Base-by-base conservation (phyloP, 92 coral and sea anemone species). In the Zoanthus sociatus region DNA sequence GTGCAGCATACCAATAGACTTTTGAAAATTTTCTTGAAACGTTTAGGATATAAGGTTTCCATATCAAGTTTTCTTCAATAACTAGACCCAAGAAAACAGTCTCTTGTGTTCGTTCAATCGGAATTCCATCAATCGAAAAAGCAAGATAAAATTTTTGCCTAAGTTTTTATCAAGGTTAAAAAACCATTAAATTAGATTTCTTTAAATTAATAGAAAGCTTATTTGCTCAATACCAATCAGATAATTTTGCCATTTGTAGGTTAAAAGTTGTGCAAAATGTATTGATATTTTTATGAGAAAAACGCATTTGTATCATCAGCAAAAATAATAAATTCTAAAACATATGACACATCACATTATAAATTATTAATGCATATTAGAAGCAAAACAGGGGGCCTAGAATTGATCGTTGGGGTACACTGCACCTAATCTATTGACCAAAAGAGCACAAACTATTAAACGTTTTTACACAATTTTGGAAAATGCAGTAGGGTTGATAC, bases 181-280 rank as follows among this genome's bases (percentile, higher is more conserved):
- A 83, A n/a, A 89, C 10, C 32, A 89, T 83, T 48, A 72, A 89
- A 30, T 89, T 83, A 6, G 88, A 73, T 75, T 89, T 82, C n/a
- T 82, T 83, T 9, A 70, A 37, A 53, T 75, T 86, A 33, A 74
- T 61, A 12, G 83, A 86, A 9, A 86, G 76, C 70, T 18, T 72
- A 32, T 84, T 84, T n/a, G 79, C 68, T 84, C 48, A 30, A 46
- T 50, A 72, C 88, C 88, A 84, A 10, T 9, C 17, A 21, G 79
- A n/a, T 72, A 84, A 54, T 17, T 73, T 84, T 20, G 20, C 37
- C 33, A 85, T 13, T 74, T 85, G 83, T 21, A 72, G 13, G 61
- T 87, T 87, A 15, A 87, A 33, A 17, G 54, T 51, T 31, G 45
- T 15, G 48, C 5, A 30, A 18, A 84, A 66, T 47, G 10, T 71